Evolutionary conservation across 2,113 vertebrate species (phyloP).

Genomic region (Rhipidura dahli): DNA sequence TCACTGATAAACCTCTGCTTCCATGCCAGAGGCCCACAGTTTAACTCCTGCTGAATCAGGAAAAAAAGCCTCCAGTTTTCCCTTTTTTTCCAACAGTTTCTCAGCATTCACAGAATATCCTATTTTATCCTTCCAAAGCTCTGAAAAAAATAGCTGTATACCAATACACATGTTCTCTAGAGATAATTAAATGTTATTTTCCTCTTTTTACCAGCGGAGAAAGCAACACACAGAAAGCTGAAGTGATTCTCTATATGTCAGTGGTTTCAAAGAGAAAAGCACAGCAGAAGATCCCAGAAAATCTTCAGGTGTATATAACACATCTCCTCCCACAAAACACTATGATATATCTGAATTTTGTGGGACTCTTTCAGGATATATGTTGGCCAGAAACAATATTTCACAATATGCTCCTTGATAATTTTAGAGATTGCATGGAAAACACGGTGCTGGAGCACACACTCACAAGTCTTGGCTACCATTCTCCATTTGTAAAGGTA

Average conservation of each 20-base stretch:
- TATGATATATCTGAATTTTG: background rate
- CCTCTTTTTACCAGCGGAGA: background rate
- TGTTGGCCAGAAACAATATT: background rate
- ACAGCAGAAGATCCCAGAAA: background rate
- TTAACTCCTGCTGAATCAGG: background rate
- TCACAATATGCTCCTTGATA: background rate
- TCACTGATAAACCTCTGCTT: background rate
- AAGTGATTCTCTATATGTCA: background rate
- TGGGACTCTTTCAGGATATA: background rate
- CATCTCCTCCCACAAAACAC: background rate
- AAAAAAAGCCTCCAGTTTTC: background rate
- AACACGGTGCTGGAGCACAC: background rate
- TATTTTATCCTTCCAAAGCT: background rate
- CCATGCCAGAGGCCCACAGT: background rate
- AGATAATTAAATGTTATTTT: background rate
- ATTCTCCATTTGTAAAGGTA: background rate
- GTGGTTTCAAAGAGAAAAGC: background rate
- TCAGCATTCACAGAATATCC: background rate
- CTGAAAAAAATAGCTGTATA: background rate
- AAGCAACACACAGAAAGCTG: background rate
- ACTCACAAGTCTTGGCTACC: background rate
- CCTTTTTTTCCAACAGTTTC: background rate
- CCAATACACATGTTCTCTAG: rapidly evolving
- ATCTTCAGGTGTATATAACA: background rate
- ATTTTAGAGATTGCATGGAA: background rate